These are phyloP conservation scores for Cacoxenus indagator DNA, from an alignment of 2,888 invertebrate genomes.

Conservation along the genomic window DNA sequence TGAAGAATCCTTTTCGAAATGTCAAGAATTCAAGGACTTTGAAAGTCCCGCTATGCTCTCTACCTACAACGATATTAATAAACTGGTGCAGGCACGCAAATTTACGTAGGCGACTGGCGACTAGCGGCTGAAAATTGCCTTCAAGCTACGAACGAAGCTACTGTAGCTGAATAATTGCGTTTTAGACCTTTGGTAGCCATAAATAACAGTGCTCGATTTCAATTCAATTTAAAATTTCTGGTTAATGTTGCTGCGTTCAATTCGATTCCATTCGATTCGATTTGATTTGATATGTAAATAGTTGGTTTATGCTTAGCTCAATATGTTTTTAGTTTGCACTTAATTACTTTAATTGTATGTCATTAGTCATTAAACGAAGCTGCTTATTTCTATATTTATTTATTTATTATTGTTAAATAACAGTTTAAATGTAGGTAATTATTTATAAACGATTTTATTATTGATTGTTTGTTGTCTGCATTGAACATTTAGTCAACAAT, in stretches of 20 bases:
- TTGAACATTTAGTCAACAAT: conserved; percentile 11
- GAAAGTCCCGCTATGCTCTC: conserved; percentile 87
- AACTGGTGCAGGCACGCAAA: conserved; percentile 86
- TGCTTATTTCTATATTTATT: conserved; percentile 14
- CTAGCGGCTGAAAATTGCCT: conserved; percentile 38
- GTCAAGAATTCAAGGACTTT: conserved; percentile 77
- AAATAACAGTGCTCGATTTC: conserved; percentile 1
- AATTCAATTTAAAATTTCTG: not conserved
- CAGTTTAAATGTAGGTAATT: not conserved
- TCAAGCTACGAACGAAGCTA: conserved; percentile 18
- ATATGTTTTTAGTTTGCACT: conserved; percentile 30
- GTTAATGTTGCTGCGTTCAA: not conserved
- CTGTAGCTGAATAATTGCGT: conserved; percentile 38
- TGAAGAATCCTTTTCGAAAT: conserved; percentile 77
- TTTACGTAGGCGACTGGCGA: conserved; percentile 42
- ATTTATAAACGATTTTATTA: conserved; percentile 17
- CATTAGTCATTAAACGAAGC: conserved; percentile 36
- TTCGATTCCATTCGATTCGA: too few relatives aligned
- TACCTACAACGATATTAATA: conserved; percentile 89
- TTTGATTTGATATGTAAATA: not conserved
- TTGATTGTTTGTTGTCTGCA: conserved; percentile 16
- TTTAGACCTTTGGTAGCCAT: conserved; percentile 11
- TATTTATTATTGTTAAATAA: not conserved
- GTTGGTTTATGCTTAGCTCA: conserved; percentile 14
- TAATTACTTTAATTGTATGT: conserved; percentile 44